These are phyloP conservation scores for Intellagama lesueurii DNA, from an alignment of 2,797 vertebrate species.

Conservation along the genomic window DNA sequence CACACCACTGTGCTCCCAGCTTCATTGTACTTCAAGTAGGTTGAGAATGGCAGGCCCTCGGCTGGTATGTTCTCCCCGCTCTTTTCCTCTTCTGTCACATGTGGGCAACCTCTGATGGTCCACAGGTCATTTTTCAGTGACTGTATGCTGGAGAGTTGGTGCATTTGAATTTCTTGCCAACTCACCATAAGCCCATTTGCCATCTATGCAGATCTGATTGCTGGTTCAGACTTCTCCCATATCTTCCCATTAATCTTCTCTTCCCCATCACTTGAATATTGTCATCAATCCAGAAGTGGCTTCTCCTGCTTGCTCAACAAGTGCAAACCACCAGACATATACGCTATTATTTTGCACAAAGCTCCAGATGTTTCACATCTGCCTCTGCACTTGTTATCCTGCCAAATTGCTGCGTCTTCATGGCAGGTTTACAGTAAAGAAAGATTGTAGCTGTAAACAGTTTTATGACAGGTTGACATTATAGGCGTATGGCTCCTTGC, in stretches of 20 bases:
- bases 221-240: neutral
- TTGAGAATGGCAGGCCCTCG: neutral
- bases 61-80: neutral
- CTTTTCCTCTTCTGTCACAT: no score
- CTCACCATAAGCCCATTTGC: neutral
- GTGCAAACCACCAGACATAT: constrained; percentile 18
- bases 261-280: constrained; percentile 3
- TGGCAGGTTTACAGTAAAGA: constrained; percentile 45
- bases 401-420: constrained; percentile 20
- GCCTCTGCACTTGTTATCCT: constrained; percentile 33
- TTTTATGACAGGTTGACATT: constrained; percentile 40
- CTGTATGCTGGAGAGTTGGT: neutral
- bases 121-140: no score
- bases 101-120: no score
- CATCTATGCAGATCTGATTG: neutral
- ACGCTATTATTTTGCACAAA: constrained; percentile 1
- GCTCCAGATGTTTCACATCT: constrained; percentile 40
- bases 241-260: neutral
- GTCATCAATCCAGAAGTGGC: constrained; percentile 1
- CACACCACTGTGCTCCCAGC: neutral
- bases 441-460: constrained; percentile 42
- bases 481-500: constrained; percentile 19
- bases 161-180: neutral
- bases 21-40: neutral
- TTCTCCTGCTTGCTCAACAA: constrained; percentile 29